Evolutionary conservation across 1,140 invertebrate species (phyloP).

Genomic region (Leptinotarsa texana): DNA sequence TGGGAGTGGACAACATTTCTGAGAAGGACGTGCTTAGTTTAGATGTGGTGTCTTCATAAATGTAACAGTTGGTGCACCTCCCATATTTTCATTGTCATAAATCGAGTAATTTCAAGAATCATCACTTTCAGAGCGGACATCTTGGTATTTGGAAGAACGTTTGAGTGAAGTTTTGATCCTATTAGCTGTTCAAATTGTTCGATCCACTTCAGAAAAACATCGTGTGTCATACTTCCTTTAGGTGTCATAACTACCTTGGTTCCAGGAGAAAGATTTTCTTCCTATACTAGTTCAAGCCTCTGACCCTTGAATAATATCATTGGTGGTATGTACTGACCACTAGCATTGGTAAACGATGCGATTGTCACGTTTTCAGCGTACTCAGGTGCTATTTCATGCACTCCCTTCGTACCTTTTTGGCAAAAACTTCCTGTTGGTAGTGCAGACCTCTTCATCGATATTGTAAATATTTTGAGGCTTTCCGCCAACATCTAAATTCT

Average conservation of each 20-base stretch:
- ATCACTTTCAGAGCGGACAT: too few species aligned
- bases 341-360: slow-evolving; percentile 52
- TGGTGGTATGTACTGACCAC: slow-evolving; percentile 49
- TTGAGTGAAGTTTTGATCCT: too few species aligned
- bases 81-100: too few species aligned
- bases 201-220: slow-evolving; percentile 50
- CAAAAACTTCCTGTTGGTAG: slow-evolving; percentile 47
- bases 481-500: not conserved
- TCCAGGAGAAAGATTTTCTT: slow-evolving; percentile 34
- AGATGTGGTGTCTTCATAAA: too few species aligned
- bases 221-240: slow-evolving; percentile 53
- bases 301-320: slow-evolving; percentile 54
- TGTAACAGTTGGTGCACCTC: too few species aligned
- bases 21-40: too few species aligned
- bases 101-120: too few species aligned
- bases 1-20: too few species aligned
- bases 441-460: slow-evolving; percentile 57
- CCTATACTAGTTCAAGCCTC: slow-evolving; percentile 45
- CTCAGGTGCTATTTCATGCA: slow-evolving; percentile 48
- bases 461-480: slow-evolving; percentile 46
- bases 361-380: slow-evolving; percentile 52
- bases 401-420: slow-evolving; percentile 44
- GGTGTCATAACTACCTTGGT: slow-evolving; percentile 44
- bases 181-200: slow-evolving; percentile 43
- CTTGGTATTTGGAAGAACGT: too few species aligned